Percentiles rank a stretch among this genome's conserved stretches.
Evolutionary conservation across 2,888 invertebrate genomes (phyloP).

Genomic region (Apoda limacodes): DNA sequence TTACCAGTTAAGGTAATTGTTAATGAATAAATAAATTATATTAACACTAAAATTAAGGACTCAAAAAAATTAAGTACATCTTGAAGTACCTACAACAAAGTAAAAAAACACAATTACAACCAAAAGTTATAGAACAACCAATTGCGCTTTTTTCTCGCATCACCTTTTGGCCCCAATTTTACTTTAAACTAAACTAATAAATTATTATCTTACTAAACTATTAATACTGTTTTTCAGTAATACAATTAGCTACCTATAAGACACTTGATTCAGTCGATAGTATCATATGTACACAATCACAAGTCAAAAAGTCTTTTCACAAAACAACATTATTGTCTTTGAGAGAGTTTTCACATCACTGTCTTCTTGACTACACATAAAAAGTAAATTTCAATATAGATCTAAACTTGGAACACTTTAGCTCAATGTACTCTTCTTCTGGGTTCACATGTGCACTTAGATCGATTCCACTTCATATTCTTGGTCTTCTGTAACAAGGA

Average conservation of each 20-base stretch:
- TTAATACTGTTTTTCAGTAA: constrained; percentile 52
- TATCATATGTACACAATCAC: constrained; percentile 17
- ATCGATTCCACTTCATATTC: constrained; percentile 62
- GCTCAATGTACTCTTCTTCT: constrained; percentile 25
- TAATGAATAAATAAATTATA: no score
- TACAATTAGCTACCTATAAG: constrained; percentile 30
- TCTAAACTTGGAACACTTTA: no score
- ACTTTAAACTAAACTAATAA: constrained; percentile 35
- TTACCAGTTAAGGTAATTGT: no score
- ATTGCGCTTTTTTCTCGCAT: constrained; percentile 36
- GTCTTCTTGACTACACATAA: neutral
- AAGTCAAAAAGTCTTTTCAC: constrained; percentile 3
- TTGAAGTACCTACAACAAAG: constrained; percentile 14
- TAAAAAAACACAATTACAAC: constrained; percentile 22
- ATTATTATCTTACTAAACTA: constrained; percentile 29
- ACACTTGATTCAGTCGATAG: constrained; percentile 38
- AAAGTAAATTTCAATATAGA: constrained; percentile 3
- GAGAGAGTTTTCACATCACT: neutral
- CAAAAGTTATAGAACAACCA: constrained; percentile 40
- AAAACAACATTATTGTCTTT: neutral
- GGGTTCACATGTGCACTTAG: constrained; percentile 51
- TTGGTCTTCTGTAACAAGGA: constrained; percentile 54
- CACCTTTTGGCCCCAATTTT: constrained; percentile 55
- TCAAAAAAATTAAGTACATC: neutral
- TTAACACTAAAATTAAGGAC: no score